These are phyloP conservation scores for Thysanoteuthis rhombus DNA, from an alignment of 2,888 invertebrate species.

Conservation along the genomic window DNA sequence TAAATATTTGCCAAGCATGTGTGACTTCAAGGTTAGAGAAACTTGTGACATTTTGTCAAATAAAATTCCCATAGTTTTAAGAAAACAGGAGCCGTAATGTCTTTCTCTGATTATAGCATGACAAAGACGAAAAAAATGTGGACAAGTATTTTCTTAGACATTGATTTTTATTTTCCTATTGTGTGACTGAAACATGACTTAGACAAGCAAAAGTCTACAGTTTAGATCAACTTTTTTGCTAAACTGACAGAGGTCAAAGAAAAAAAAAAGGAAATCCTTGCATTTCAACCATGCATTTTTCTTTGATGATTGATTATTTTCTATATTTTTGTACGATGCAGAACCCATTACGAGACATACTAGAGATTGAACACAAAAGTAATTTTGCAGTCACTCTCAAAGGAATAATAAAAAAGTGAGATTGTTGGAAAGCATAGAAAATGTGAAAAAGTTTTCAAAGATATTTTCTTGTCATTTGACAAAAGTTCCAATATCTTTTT, in stretches of 20 bases:
- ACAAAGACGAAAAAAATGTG: background rate
- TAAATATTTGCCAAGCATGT: background rate
- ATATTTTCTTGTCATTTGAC: background rate
- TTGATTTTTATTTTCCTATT: background rate
- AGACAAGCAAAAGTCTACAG: background rate
- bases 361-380: background rate
- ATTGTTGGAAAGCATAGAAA: background rate
- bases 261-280: background rate
- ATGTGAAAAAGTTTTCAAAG: background rate
- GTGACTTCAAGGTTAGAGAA: background rate
- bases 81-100: background rate
- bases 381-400: background rate
- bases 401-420: background rate
- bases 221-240: background rate
- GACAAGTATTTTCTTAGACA: background rate
- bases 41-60: background rate
- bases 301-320: background rate
- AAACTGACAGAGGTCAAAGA: too few species aligned
- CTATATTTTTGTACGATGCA: too few species aligned
- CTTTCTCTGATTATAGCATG: background rate
- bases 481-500: background rate
- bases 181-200: background rate
- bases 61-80: background rate
- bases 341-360: background rate
- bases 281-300: background rate